A percentile compares a stretch with the other conserved stretches of the same genome.
Evolutionary conservation across 2,797 vertebrate species (phyloP).

Genomic region (Loris lydekkerianus): DNA sequence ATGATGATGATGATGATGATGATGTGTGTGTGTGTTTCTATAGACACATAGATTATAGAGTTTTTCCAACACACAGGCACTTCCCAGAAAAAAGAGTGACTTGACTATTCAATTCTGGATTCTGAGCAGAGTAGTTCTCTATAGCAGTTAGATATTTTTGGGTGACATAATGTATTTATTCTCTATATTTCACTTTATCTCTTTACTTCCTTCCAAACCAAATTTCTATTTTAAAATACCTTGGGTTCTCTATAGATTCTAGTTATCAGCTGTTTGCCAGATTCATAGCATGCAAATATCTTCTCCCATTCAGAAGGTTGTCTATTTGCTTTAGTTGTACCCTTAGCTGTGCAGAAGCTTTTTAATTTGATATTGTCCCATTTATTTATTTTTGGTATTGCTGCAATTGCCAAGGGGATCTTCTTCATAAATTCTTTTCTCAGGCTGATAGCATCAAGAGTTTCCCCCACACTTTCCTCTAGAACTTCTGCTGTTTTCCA

Average conservation of each 20-base stretch:
- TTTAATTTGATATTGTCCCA: too few relatives aligned
- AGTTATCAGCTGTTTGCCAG: too few relatives aligned
- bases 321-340: too few relatives aligned
- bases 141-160: slow-evolving; percentile 7
- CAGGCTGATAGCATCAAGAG: too few relatives aligned
- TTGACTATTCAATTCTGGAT: background rate
- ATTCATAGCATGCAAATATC: too few relatives aligned
- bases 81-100: slow-evolving; percentile 35
- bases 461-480: too few relatives aligned
- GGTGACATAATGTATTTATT: background rate
- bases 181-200: background rate
- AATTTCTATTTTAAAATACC: background rate
- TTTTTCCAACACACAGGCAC: background rate
- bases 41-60: background rate
- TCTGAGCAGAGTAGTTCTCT: slow-evolving; percentile 10
- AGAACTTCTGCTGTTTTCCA: too few relatives aligned
- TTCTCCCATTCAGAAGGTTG: too few relatives aligned
- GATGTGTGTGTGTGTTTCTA: background rate
- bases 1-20: background rate
- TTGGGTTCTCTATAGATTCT: background rate
- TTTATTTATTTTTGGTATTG: too few relatives aligned
- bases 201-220: slow-evolving; percentile 39
- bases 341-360: too few relatives aligned
- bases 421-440: too few relatives aligned
- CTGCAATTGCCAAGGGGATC: too few relatives aligned